These are phyloP conservation scores for Canis aureus DNA, from an alignment of 2,113 vertebrate genomes.

Conservation along the genomic window DNA sequence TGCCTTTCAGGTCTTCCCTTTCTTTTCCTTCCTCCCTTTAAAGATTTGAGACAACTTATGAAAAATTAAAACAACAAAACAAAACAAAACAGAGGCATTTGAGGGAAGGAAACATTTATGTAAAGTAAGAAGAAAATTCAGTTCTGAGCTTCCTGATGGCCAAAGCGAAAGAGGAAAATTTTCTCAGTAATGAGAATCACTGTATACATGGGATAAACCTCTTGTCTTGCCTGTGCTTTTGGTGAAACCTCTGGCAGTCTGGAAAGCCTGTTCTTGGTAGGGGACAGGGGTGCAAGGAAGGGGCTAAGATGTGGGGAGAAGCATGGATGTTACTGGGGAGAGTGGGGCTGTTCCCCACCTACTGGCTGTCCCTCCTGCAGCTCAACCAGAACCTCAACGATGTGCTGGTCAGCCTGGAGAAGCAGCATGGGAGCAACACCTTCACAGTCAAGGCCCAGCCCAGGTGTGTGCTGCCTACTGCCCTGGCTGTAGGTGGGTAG, in stretches of 20 bases:
- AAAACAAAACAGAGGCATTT: background rate
- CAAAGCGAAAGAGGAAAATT: background rate
- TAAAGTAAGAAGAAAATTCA: background rate
- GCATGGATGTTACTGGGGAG: background rate
- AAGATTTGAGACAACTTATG: background rate
- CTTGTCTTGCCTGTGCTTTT: background rate
- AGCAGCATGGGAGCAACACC: slow-evolving; percentile 89
- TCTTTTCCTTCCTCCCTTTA: background rate
- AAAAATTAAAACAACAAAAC: background rate
- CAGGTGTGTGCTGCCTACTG: slow-evolving; percentile 85
- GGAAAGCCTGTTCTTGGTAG: background rate
- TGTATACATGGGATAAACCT: background rate
- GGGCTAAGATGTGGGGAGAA: background rate
- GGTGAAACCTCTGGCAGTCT: background rate
- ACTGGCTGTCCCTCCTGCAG: slow-evolving; percentile 82
- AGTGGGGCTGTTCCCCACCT: background rate
- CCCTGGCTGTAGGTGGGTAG: background rate
- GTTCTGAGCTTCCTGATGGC: slow-evolving; percentile 5
- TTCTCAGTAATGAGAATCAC: background rate
- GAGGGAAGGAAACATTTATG: background rate
- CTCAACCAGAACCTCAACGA: slow-evolving; percentile 96
- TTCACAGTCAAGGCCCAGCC: slow-evolving; percentile 90
- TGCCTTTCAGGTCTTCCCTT: background rate
- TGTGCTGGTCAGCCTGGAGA: slow-evolving; percentile 92
- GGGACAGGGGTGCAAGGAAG: accelerated